Percentiles rank a stretch among this genome's conserved stretches.
Evolutionary conservation across 2,797 vertebrate genomes (phyloP).

Genomic region (Perodicticus potto): DNA sequence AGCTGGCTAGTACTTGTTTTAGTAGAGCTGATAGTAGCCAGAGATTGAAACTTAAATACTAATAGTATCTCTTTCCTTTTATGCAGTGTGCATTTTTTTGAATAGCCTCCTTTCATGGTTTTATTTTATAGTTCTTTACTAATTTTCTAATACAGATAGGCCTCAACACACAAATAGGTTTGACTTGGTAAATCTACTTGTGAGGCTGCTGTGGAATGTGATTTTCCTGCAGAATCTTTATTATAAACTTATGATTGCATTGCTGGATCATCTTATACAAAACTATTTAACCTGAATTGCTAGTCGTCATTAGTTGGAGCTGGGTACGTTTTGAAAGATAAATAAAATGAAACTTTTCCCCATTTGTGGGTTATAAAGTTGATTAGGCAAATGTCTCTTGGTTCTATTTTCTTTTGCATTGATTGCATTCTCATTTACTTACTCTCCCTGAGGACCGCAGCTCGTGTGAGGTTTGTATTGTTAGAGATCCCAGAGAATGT

Average conservation of each 20-base stretch:
- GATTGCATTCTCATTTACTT: conserved; percentile 23
- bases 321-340: not conserved
- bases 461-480: not conserved
- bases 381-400: not conserved
- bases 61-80: not conserved
- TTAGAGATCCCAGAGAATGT: not conserved
- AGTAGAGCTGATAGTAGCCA: not conserved
- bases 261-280: not conserved
- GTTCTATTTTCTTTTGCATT: conserved; percentile 10
- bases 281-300: not conserved
- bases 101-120: not conserved
- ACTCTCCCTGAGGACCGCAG: not conserved
- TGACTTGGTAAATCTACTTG: not conserved
- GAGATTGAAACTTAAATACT: not conserved
- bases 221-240: not conserved
- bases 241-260: not conserved
- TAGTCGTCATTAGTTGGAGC: not conserved
- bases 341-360: not conserved
- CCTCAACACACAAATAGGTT: not conserved
- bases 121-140: not conserved
- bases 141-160: not conserved
- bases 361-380: not conserved
- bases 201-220: not conserved
- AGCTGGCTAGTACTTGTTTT: not conserved
- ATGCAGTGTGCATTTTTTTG: not conserved